Evolutionary conservation across 1,140 invertebrate species (phyloP).

Genomic region (Archegozetes longisetosus): DNA sequence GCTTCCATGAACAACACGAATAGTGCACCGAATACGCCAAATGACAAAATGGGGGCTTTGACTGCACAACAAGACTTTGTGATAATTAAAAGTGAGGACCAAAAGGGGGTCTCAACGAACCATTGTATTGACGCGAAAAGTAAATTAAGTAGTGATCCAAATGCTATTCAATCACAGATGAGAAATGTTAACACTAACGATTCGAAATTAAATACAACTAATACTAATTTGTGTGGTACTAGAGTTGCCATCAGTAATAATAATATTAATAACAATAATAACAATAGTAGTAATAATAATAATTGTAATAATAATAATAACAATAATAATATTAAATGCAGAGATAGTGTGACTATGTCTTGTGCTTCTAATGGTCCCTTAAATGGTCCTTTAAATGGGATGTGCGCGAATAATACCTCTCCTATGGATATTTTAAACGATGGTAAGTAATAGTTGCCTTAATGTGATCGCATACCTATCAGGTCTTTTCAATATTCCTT

Average conservation of each 20-base stretch:
- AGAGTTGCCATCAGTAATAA: neutral
- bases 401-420: neutral
- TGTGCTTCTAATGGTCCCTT: neutral
- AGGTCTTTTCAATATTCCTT: too few species aligned
- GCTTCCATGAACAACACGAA: neutral
- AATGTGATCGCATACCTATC: too few species aligned
- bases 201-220: neutral
- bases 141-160: too few species aligned
- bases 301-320: conserved; percentile 14
- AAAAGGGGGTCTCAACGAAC: neutral
- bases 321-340: conserved; percentile 1
- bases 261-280: conserved; percentile 1
- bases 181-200: neutral
- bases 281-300: conserved; percentile 2
- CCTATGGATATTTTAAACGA: neutral
- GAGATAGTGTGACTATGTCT: neutral
- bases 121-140: conserved; percentile 3
- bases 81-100: neutral
- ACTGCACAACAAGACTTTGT: neutral
- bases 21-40: conserved; percentile 10
- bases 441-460: neutral
- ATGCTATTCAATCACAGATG: neutral
- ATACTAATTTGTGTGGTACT: neutral
- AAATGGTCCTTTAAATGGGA: neutral
- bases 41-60: neutral